A percentile compares a stretch with the other conserved stretches of the same genome.
These are phyloP conservation scores for Eristalinus aeneus DNA, from an alignment of 2,888 invertebrate species.

Conservation along the genomic window DNA sequence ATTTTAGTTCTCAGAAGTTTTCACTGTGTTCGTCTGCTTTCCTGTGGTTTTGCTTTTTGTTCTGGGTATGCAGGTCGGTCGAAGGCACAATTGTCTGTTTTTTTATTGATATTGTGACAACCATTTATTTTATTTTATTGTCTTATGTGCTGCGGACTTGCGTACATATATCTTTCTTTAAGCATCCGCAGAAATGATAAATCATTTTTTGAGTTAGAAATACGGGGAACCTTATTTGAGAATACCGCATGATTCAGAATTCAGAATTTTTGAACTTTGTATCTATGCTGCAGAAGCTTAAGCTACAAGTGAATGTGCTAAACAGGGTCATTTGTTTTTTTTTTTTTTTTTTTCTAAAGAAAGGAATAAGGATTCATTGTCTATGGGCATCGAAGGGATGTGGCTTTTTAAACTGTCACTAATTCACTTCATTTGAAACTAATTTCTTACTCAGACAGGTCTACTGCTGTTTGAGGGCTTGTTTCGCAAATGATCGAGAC, in stretches of 20 bases:
- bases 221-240: conserved; percentile 35
- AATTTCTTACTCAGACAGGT: too few relatives aligned
- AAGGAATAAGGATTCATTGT: too few relatives aligned
- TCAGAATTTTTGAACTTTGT: too few relatives aligned
- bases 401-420: too few relatives aligned
- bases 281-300: too few relatives aligned
- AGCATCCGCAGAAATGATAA: conserved; percentile 49
- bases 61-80: conserved; percentile 3
- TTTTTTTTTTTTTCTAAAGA: too few relatives aligned
- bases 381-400: too few relatives aligned
- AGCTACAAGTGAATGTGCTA: too few relatives aligned
- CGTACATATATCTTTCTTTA: conserved; percentile 25
- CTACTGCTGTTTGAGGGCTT: too few relatives aligned
- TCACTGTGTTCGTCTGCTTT: conserved; percentile 14
- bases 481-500: too few relatives aligned
- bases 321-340: too few relatives aligned
- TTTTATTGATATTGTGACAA: conserved; percentile 34
- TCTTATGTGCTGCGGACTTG: conserved; percentile 43
- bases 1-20: conserved; percentile 25
- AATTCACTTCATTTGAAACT: too few relatives aligned
- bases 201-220: conserved; percentile 39
- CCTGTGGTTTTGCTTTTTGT: conserved; percentile 2
- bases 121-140: conserved; percentile 62
- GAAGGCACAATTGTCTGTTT: conserved; percentile 34
- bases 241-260: conserved; percentile 62